Percentiles rank a stretch among this genome's conserved stretches.
Evolutionary conservation across 1,140 invertebrate genomes (phyloP).

Genomic region (Leptopilina clavipes): DNA sequence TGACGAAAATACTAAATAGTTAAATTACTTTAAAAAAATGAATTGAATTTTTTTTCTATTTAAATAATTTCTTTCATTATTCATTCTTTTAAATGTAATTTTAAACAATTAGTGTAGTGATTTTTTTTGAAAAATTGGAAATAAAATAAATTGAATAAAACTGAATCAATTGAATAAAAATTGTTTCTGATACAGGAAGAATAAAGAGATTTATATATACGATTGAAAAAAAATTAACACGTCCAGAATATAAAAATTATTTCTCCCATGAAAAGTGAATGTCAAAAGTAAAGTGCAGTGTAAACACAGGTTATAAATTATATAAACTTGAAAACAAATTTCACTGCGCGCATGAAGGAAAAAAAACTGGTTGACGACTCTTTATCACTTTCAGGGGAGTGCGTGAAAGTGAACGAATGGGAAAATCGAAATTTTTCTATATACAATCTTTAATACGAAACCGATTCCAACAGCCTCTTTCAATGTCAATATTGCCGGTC

Average conservation of each 20-base stretch:
- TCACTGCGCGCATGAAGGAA: neutral
- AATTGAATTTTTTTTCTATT: too few species aligned
- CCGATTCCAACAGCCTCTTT: conserved; percentile 15
- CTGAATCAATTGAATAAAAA: too few species aligned
- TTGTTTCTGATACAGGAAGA: too few species aligned
- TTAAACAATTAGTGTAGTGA: too few species aligned
- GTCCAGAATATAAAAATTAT: neutral
- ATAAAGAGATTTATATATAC: too few species aligned
- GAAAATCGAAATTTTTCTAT: conserved; percentile 8
- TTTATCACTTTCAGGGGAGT: conserved; percentile 28
- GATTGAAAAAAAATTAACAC: neutral
- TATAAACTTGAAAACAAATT: conserved; percentile 16
- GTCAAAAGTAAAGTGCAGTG: conserved; percentile 11
- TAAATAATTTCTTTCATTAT: too few species aligned
- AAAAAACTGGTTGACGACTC: conserved; percentile 18
- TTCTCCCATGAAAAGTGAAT: conserved; percentile 18
- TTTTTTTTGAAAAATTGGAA: too few species aligned
- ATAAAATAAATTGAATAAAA: too few species aligned
- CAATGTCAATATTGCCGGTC: conserved; percentile 52
- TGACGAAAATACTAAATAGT: too few species aligned
- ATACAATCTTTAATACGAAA: neutral
- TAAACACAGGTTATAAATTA: conserved; percentile 24
- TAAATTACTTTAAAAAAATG: too few species aligned
- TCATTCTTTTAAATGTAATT: too few species aligned
- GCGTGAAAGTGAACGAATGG: conserved; percentile 19